Evolutionary conservation across 2,113 vertebrate genomes (phyloP).

Genomic region (Chaetops frenatus): DNA sequence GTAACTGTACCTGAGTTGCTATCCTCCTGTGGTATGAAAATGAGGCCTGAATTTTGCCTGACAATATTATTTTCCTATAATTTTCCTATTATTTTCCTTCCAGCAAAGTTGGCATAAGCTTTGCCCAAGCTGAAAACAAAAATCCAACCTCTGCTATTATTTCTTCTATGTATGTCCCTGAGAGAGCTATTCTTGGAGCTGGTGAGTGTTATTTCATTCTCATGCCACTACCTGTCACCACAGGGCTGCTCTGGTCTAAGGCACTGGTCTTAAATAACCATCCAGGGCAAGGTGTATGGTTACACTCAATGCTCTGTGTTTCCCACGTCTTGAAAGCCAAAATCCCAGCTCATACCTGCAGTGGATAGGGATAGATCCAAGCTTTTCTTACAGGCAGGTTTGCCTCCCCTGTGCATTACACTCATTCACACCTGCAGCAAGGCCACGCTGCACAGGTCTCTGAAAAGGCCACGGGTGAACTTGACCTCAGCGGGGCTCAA

Average conservation of each 20-base stretch:
- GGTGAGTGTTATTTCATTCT: neutral
- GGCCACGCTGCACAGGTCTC: neutral
- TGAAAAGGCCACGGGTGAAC: neutral
- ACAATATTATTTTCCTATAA: neutral
- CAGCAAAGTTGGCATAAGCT: neutral
- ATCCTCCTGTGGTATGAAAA: neutral
- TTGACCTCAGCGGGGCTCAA: neutral
- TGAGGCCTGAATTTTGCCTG: neutral
- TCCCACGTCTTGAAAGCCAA: neutral
- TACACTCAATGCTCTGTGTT: neutral
- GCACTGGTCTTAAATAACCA: neutral
- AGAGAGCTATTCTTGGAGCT: neutral
- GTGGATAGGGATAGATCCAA: neutral
- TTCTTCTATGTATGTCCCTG: neutral
- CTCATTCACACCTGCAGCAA: neutral
- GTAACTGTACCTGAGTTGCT: neutral
- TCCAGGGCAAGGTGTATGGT: neutral
- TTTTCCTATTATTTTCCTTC: neutral
- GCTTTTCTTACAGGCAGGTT: neutral
- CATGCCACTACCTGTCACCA: neutral
- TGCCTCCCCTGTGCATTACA: neutral
- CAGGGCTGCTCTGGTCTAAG: neutral
- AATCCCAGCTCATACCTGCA: neutral
- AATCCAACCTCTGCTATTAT: neutral
- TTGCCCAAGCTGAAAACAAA: neutral